Percentiles rank a stretch among this genome's conserved stretches.
These are phyloP conservation scores for Mantis religiosa DNA, from an alignment of 2,888 invertebrate genomes.

Conservation along the genomic window DNA sequence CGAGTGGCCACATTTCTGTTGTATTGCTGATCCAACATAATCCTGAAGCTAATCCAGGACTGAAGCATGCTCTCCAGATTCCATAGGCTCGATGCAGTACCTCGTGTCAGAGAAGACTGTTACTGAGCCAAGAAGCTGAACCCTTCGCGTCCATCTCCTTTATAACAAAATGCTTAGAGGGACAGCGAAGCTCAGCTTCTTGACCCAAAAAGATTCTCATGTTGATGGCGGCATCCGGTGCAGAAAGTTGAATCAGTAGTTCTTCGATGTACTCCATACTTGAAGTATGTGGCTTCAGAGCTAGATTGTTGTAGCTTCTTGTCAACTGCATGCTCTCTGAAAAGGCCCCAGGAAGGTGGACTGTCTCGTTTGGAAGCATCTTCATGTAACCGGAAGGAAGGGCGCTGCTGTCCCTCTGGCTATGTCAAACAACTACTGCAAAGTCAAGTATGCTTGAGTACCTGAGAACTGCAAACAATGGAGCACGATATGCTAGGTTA, in stretches of 20 bases:
- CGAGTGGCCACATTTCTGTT: no score
- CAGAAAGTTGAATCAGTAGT: no score
- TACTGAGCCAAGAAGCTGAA: not conserved
- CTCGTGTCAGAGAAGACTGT: not conserved
- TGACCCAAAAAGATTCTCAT: not conserved
- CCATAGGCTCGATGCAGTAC: no score
- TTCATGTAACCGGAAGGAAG: not conserved
- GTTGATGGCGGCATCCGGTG: no score
- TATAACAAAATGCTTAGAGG: not conserved
- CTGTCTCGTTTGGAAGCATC: not conserved
- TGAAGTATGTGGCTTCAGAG: no score
- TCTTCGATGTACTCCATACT: no score
- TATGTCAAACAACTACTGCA: not conserved
- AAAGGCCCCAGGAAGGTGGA: not conserved
- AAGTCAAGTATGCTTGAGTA: not conserved
- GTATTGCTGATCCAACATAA: no score
- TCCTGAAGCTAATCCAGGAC: no score
- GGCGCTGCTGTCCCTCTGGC: no score
- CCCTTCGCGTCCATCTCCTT: not conserved
- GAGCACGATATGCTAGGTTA: not conserved
- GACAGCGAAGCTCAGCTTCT: not conserved
- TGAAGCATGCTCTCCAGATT: no score
- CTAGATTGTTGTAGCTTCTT: no score
- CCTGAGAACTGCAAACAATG: not conserved
- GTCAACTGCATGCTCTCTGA: no score